phyloP scores from a whole-genome alignment of 2,113 vertebrate genomes.

The Equus przewalskii region DNA sequence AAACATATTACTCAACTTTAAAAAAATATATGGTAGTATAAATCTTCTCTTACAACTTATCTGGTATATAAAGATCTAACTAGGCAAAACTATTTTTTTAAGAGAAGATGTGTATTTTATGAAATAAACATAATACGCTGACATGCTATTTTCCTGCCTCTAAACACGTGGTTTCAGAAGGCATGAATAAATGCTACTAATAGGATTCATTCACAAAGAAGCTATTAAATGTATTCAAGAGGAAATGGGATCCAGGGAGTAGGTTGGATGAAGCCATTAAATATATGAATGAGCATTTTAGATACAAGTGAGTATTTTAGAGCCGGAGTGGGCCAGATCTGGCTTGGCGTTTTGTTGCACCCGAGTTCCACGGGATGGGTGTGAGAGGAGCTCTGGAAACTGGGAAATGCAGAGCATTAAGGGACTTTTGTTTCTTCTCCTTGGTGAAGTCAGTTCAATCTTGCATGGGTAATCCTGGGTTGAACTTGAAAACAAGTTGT shows the following conservation, averaged over 20 bases:
- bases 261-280: slow-evolving; percentile 38
- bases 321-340: neutral
- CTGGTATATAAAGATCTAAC: neutral
- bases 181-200: slow-evolving; percentile 54
- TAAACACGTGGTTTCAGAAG: slow-evolving; percentile 44
- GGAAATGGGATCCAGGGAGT: slow-evolving; percentile 30
- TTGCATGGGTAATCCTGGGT: neutral
- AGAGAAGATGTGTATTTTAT: slow-evolving; percentile 53
- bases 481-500: neutral
- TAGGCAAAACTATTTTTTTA: neutral
- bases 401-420: neutral
- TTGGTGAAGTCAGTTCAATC: neutral
- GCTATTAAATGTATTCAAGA: slow-evolving; percentile 58
- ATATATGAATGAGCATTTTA: neutral
- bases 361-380: neutral
- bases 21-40: neutral
- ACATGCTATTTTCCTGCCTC: slow-evolving; percentile 18
- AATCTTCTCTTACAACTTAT: slow-evolving; percentile 49
- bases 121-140: slow-evolving; percentile 26
- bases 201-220: slow-evolving; percentile 63
- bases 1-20: slow-evolving; percentile 55
- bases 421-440: neutral
- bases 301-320: slow-evolving; percentile 20
- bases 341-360: neutral
- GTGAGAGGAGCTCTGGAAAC: neutral